Evolutionary conservation across 2,888 invertebrate genomes (phyloP).

Genomic region (Odontothrips loti): DNA sequence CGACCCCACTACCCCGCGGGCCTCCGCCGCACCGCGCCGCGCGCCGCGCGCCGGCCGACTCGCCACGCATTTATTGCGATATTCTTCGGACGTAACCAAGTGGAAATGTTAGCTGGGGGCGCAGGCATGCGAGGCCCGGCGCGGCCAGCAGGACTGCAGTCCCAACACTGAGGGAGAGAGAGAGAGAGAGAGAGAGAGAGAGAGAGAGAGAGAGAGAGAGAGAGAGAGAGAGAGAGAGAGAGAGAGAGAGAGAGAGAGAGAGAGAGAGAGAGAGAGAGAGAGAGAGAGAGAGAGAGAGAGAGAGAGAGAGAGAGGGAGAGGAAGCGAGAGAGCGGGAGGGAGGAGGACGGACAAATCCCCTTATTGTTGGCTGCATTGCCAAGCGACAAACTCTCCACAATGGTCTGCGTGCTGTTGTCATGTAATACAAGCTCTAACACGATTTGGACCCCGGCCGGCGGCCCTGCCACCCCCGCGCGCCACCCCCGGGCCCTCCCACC

Average conservation of each 20-base stretch:
- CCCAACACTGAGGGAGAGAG: too few species aligned
- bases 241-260: too few species aligned
- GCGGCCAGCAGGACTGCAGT: not conserved
- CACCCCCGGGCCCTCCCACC: not conserved
- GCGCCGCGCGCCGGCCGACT: not conserved
- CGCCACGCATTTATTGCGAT: slow-evolving; percentile 29
- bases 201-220: too few species aligned
- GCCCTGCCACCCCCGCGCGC: not conserved
- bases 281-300: too few species aligned
- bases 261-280: too few species aligned
- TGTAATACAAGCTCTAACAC: slow-evolving; percentile 23
- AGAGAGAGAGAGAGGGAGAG: too few species aligned
- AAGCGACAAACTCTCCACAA: slow-evolving; percentile 17
- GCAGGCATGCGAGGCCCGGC: not conserved
- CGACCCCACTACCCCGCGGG: not conserved
- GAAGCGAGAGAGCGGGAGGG: too few species aligned
- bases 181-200: too few species aligned
- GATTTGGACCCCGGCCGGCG: not conserved
- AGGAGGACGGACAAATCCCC: not conserved
- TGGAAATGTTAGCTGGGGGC: slow-evolving; percentile 27
- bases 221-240: too few species aligned
- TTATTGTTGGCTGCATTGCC: slow-evolving; percentile 14
- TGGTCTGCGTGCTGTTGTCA: slow-evolving; percentile 19
- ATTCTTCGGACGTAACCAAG: slow-evolving; percentile 31
- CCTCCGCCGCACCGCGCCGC: not conserved